These are phyloP conservation scores for Odocoileus hemionus DNA, from an alignment of 2,113 vertebrate genomes.

Conservation along the genomic window DNA sequence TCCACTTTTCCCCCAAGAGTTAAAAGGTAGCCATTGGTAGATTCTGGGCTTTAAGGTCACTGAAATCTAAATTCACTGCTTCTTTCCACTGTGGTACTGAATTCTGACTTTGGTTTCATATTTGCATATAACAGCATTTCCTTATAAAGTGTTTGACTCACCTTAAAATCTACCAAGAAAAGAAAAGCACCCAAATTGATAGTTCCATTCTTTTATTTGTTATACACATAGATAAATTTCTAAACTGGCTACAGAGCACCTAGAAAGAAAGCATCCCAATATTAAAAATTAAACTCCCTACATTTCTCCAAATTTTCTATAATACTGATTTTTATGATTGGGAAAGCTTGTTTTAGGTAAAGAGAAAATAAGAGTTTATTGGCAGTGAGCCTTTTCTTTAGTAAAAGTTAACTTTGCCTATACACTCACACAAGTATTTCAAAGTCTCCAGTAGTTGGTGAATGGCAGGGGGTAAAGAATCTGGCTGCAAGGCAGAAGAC, in stretches of 20 bases:
- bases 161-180: not conserved
- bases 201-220: not conserved
- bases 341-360: not conserved
- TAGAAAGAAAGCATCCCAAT: not conserved
- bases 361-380: not conserved
- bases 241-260: not conserved
- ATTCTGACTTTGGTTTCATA: not conserved
- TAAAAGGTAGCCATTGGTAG: not conserved
- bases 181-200: not conserved
- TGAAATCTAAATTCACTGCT: not conserved
- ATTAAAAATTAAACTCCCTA: not conserved
- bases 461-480: not conserved
- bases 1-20: not conserved
- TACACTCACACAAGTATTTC: not conserved
- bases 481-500: not conserved
- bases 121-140: not conserved
- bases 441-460: not conserved
- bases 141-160: not conserved
- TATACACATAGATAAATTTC: not conserved
- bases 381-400: not conserved
- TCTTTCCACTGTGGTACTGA: not conserved
- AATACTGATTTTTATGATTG: not conserved
- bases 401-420: not conserved
- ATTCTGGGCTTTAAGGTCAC: not conserved
- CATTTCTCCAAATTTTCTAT: not conserved